Percentiles rank a stretch among this genome's conserved stretches.
Evolutionary conservation across 2,797 vertebrate species (phyloP).

Genomic region (Pipistrellus kuhlii): DNA sequence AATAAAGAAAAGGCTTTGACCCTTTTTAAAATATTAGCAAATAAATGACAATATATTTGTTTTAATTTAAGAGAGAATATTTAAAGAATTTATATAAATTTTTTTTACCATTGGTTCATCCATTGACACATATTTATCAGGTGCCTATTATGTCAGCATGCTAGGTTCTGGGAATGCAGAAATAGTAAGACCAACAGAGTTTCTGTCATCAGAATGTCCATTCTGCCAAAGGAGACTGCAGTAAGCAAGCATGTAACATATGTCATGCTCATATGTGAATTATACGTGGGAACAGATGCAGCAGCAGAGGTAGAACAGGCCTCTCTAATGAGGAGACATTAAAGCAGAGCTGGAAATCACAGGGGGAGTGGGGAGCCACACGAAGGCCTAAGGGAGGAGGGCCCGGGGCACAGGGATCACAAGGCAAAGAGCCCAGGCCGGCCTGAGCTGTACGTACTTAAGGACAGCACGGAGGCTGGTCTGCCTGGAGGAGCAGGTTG

Average conservation of each 20-base stretch:
- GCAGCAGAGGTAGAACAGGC: too few relatives aligned
- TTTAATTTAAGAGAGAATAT: conserved; percentile 53
- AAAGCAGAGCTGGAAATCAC: not conserved
- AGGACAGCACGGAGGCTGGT: not conserved
- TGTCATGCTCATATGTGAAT: not conserved
- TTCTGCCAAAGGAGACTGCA: not conserved
- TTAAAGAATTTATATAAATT: not conserved
- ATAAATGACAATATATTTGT: not conserved
- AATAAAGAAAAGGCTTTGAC: not conserved
- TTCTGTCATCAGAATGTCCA: not conserved
- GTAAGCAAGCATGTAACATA: rapidly evolving
- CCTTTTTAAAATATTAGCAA: not conserved
- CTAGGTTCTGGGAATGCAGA: not conserved
- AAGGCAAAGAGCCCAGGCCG: not conserved
- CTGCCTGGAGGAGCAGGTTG: not conserved
- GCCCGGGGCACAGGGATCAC: not conserved
- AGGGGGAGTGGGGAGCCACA: not conserved
- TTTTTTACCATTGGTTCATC: not conserved
- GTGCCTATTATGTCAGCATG: not conserved
- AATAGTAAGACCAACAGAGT: not conserved
- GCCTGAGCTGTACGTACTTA: not conserved
- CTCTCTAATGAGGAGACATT: not conserved
- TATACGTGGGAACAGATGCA: rapidly evolving
- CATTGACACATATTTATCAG: not conserved
- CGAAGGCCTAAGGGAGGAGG: too few relatives aligned